Conservation (phyloP, 1,140 invertebrate species). For the Drosophila ficusphila region DNA sequence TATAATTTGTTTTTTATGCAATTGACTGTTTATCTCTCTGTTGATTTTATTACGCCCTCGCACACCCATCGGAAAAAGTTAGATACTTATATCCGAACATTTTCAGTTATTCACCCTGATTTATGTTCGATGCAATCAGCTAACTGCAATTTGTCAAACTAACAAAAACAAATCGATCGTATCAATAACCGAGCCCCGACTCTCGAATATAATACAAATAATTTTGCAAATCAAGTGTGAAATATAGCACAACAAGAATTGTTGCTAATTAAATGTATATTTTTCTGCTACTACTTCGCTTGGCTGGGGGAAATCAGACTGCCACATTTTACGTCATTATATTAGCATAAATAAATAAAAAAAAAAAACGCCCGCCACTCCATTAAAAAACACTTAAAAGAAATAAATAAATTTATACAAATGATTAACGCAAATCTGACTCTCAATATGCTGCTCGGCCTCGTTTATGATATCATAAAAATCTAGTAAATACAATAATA, state of each 20-base stretch:
- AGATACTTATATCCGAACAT: conserved; percentile 14
- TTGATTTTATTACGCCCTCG: conserved; percentile 38
- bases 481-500: conserved; percentile 50
- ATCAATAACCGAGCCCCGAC: conserved; percentile 9
- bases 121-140: conserved; percentile 40
- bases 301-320: conserved; percentile 13
- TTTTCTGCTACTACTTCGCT: conserved; percentile 18
- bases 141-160: conserved; percentile 42
- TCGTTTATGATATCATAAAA: conserved; percentile 56
- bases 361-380: conserved; percentile 47
- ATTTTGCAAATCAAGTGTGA: conserved; percentile 42
- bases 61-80: conserved; percentile 31
- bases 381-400: conserved; percentile 62
- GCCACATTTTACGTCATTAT: conserved; percentile 72
- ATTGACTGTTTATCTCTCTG: conserved; percentile 35
- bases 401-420: conserved; percentile 50
- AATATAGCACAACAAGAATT: conserved; percentile 37
- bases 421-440: conserved; percentile 44
- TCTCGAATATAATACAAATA: conserved; percentile 11
- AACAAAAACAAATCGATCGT: conserved; percentile 33
- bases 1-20: conserved; percentile 28
- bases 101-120: conserved; percentile 20
- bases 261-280: conserved; percentile 41
- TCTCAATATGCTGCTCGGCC: conserved; percentile 35
- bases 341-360: conserved; percentile 71